Base-by-base conservation (phyloP, 1,140 invertebrate genomes). In the Eumaeus atala region DNA sequence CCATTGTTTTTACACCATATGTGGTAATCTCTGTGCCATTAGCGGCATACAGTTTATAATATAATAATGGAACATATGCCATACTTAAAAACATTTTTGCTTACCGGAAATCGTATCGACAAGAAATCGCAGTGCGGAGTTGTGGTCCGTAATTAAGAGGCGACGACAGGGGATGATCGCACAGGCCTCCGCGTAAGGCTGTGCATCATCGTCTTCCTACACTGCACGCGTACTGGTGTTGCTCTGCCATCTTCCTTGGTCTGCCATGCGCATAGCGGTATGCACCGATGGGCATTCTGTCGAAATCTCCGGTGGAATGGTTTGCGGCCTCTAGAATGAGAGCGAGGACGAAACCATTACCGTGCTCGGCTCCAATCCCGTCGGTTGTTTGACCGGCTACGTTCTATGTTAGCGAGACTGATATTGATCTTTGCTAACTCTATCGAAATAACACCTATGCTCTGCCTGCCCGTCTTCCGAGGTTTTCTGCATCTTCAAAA, bases 31-130 rank as follows among this genome's bases (percentile, higher is more conserved):
- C 49, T 5, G 55, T 61, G 4, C 62, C 58, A 42, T 67, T 64
- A n/a, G 65, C 62, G 4, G 66, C 66, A 36, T 59, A 67, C 12
- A 64, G 17, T 36, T 57, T 62, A 52, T 62, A 64, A 12, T 40
- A n/a, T n/a, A n/a, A n/a, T n/a, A n/a, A n/a, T 37, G 35, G 18
- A 21, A 36, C 40, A 36, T 17, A 36, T 35, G 16, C 6, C 16
- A 16, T 35, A 34, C 6, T 18, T 28, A 44, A 35, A 56, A 14
- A 14, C 12, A 16, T 33, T 42, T 53, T 50, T 56, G 10, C 21
- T 14, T 7, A 18, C 33, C 8, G 58, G 60, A 9, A 66, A 10
- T 3, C 9, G 56, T 61, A 34, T 59, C 59, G 16, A 59, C 51
- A 16, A 65, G 54, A 52, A 59, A 59, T 16, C 48, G 34, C 11